These are phyloP conservation scores for Pachyramphus minor DNA, from an alignment of 2,113 vertebrate genomes.

Conservation along the genomic window DNA sequence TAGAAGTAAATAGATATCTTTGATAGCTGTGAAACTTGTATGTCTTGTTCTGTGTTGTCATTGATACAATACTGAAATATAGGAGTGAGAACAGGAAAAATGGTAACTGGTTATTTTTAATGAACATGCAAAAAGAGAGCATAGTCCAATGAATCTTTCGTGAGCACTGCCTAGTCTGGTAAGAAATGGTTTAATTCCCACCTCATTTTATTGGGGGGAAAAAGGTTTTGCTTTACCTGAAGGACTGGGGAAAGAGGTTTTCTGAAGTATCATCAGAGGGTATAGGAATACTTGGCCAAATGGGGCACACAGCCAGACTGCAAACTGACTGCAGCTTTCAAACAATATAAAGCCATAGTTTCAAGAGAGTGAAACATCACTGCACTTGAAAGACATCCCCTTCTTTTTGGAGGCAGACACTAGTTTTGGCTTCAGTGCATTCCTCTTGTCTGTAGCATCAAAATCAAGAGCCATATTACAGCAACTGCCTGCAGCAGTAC, in stretches of 20 bases:
- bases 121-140: neutral
- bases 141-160: neutral
- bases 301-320: neutral
- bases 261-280: neutral
- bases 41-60: neutral
- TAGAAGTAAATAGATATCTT: neutral
- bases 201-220: neutral
- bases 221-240: neutral
- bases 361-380: neutral
- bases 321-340: neutral
- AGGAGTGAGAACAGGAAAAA: neutral
- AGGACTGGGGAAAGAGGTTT: neutral
- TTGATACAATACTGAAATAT: neutral
- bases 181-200: neutral
- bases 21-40: neutral
- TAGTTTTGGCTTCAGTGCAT: neutral
- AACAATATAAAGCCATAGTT: neutral
- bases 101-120: neutral
- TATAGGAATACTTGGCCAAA: neutral
- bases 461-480: neutral
- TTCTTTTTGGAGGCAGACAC: neutral
- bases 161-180: neutral
- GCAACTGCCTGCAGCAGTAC: neutral
- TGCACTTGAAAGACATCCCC: neutral
- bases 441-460: neutral